Conservation (phyloP, 1,140 invertebrate genomes). For the Wiebesia pumilae region DNA sequence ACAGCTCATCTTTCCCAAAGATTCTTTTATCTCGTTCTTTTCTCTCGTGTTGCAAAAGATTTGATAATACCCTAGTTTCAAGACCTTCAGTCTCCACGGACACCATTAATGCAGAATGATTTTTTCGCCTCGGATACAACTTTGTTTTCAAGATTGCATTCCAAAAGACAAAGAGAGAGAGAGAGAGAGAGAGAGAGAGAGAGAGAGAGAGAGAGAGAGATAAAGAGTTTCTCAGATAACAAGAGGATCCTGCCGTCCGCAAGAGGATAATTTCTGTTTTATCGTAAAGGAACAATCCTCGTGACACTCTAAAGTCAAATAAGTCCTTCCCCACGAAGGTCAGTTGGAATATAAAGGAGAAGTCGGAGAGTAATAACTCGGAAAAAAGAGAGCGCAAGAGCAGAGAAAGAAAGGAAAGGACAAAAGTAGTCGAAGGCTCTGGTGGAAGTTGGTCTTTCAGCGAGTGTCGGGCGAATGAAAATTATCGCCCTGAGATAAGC, state of each 20-base stretch:
- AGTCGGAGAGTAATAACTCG: background rate
- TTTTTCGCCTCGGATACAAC: background rate
- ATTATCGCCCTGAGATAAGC: constrained; percentile 22
- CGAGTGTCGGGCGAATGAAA: constrained; percentile 4
- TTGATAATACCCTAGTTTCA: too few species aligned
- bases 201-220: too few species aligned
- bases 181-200: too few species aligned
- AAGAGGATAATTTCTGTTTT: constrained; percentile 18
- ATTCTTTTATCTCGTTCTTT: too few species aligned
- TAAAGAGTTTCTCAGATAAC: background rate
- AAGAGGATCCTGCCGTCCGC: background rate
- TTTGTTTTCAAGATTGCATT: background rate
- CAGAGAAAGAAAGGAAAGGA: background rate
- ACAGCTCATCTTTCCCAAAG: too few species aligned
- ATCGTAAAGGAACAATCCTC: background rate
- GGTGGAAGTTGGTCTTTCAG: background rate
- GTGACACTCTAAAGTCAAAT: background rate
- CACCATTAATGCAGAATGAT: background rate
- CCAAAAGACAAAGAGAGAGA: background rate
- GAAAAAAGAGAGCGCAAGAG: background rate
- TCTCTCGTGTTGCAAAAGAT: too few species aligned
- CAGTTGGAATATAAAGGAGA: background rate
- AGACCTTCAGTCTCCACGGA: background rate
- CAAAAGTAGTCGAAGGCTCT: background rate
- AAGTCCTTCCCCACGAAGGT: background rate